Evolutionary conservation across 2,113 vertebrate species (phyloP), one percentile per base, ranked within the genome.

Genomic region (Neoarius graeffei): DNA sequence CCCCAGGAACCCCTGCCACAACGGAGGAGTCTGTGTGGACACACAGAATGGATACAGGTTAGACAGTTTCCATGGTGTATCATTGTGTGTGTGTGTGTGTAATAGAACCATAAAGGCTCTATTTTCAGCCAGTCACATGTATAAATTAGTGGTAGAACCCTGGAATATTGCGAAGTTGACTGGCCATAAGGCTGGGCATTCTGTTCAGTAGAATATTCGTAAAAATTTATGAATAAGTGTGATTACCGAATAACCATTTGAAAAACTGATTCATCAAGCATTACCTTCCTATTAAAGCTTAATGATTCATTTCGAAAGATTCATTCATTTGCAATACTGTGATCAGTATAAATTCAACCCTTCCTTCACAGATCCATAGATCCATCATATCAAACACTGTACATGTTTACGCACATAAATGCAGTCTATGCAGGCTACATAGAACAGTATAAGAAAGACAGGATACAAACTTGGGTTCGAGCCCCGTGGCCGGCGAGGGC

Each of bases 31-130:
- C 1, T 98, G 97, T 30, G 80, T 94, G 35, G 96, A 97, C 93
- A 96, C 95, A 1, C 92, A 94, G 84, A 96, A 94, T 0, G 97
- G 97, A 57, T 98, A 97, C 94, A 97, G 96, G 97, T 98, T 85
- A 94, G 96, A 74, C 27, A 62, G 48, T 42, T 11, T 23, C 9
- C 17, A 42, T 60, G n/a, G 76, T 81, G 54, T 79, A 25, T 79
- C 19, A 11, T 9, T 10, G 48, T 56, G 50, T 27, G 25, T 54
- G 50, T 77, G 71, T 42, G 11, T 5, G 66, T 67, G 4, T 69
- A 10, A 27, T 48, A 9, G 20, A 76, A 76, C 20, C 1, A 48
- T 52, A 76, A 76, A 1, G 42, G 4, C 73, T 76, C 69, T 73
- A 19, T 73, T 35, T 73, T 73, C 30, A 71, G 30, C 67, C 5